Percentiles rank a stretch among this genome's conserved stretches.
phyloP scores from a whole-genome alignment of 2,888 invertebrate species.

The Chrysolina americana region DNA sequence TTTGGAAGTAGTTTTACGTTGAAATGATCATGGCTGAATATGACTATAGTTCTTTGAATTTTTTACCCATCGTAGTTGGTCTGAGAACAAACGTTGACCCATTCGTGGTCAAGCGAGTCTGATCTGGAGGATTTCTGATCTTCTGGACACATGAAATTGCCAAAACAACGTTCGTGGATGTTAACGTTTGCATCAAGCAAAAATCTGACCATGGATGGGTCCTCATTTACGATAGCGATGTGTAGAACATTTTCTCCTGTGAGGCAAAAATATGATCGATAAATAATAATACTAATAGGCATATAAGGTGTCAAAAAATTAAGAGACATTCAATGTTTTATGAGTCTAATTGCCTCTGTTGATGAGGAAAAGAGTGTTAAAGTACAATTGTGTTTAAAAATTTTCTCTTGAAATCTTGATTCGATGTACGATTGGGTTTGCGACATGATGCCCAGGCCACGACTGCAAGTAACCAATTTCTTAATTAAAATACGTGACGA shows the following conservation, averaged over 20 bases:
- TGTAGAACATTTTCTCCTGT: constrained; percentile 94
- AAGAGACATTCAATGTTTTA: too few relatives aligned
- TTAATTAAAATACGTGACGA: too few relatives aligned
- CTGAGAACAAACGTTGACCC: constrained; percentile 85
- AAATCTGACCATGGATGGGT: constrained; percentile 97
- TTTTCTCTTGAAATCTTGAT: too few relatives aligned
- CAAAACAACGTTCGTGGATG: constrained; percentile 93
- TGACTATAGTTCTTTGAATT: not conserved
- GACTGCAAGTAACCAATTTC: too few relatives aligned
- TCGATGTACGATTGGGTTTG: too few relatives aligned
- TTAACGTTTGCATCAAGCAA: constrained; percentile 92
- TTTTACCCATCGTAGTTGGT: constrained; percentile 88
- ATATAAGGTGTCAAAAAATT: too few relatives aligned
- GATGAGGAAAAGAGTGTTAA: too few relatives aligned
- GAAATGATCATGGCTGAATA: not conserved
- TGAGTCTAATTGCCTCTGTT: too few relatives aligned
- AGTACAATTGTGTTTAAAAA: too few relatives aligned
- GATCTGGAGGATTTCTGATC: constrained; percentile 93
- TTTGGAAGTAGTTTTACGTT: not conserved
- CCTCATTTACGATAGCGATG: constrained; percentile 98
- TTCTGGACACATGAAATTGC: constrained; percentile 97
- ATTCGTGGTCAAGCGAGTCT: constrained; percentile 93
- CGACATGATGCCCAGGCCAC: too few relatives aligned
- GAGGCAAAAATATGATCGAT: not conserved
- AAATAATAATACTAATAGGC: too few relatives aligned